These are phyloP conservation scores for Pogona vitticeps DNA, from an alignment of 2,113 vertebrate genomes.

Conservation along the genomic window DNA sequence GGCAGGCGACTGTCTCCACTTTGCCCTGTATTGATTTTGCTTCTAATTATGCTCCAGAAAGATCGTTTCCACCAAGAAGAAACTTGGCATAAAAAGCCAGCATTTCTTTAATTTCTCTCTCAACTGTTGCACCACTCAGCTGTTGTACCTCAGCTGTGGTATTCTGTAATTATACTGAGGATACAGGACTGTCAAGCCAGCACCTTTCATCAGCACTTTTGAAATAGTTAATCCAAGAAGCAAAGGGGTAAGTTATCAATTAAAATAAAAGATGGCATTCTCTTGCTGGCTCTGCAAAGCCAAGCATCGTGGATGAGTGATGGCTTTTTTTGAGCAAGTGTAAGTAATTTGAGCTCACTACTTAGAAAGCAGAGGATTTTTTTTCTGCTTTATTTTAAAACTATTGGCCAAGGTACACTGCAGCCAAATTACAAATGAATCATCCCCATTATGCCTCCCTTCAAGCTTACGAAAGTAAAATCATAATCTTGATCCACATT, in stretches of 20 bases:
- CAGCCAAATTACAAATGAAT: slow-evolving; percentile 25
- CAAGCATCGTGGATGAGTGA: slow-evolving; percentile 16
- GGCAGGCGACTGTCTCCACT: neutral
- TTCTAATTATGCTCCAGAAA: neutral
- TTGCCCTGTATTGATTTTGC: neutral
- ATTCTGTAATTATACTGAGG: neutral
- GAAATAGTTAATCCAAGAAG: slow-evolving; percentile 19
- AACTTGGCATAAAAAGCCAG: neutral
- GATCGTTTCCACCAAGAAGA: neutral
- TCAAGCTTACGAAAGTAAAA: slow-evolving; percentile 22
- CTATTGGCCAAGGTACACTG: neutral
- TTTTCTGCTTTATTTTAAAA: slow-evolving; percentile 18
- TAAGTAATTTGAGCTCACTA: slow-evolving; percentile 37
- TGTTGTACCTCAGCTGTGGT: neutral
- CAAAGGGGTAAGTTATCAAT: slow-evolving; percentile 13
- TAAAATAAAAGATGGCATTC: slow-evolving; percentile 21
- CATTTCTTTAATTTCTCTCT: neutral
- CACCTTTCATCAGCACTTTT: slow-evolving; percentile 9
- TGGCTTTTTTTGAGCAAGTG: slow-evolving; percentile 15
- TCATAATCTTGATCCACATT: slow-evolving; percentile 1
- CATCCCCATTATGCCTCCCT: neutral
- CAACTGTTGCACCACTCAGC: neutral
- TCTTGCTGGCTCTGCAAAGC: slow-evolving; percentile 25
- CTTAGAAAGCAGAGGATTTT: slow-evolving; percentile 27
- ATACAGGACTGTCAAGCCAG: neutral